These are phyloP conservation scores for Anoplopoma fimbria DNA, from an alignment of 2,113 vertebrate species.

Conservation along the genomic window DNA sequence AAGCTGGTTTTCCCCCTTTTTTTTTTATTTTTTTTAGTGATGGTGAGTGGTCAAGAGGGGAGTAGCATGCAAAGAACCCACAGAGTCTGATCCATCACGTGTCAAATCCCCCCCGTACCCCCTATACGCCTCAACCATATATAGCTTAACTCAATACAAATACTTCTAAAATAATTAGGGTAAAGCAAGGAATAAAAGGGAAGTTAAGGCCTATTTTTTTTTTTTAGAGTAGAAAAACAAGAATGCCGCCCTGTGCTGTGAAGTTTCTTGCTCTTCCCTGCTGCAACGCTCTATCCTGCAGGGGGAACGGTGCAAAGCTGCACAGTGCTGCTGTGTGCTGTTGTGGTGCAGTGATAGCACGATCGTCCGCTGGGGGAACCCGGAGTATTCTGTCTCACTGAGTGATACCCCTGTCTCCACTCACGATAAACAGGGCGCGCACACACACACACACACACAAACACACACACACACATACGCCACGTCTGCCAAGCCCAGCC, in stretches of 20 bases:
- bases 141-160: slow-evolving; percentile 38
- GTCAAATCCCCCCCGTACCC: slow-evolving; percentile 33
- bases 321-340: slow-evolving; percentile 62
- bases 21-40: slow-evolving; percentile 23
- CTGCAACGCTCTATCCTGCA: slow-evolving; percentile 54
- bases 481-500: slow-evolving; percentile 73
- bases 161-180: slow-evolving; percentile 48
- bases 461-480: slow-evolving; percentile 25
- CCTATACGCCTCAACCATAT: slow-evolving; percentile 23
- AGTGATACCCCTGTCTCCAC: slow-evolving; percentile 87
- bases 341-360: slow-evolving; percentile 76
- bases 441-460: slow-evolving; percentile 32
- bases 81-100: slow-evolving; percentile 41
- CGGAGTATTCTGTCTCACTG: slow-evolving; percentile 85
- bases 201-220: slow-evolving; percentile 72
- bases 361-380: slow-evolving; percentile 80
- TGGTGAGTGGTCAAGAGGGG: slow-evolving; percentile 26
- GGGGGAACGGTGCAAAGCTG: slow-evolving; percentile 63
- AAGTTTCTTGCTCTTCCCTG: slow-evolving; percentile 64
- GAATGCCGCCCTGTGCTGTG: slow-evolving; percentile 39
- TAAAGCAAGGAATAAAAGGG: slow-evolving; percentile 55
- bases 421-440: slow-evolving; percentile 83
- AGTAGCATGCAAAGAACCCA: slow-evolving; percentile 39
- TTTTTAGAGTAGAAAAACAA: slow-evolving; percentile 50
- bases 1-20: slow-evolving; percentile 17